Percentiles rank a stretch among this genome's conserved stretches.
Evolutionary conservation across 2,888 invertebrate genomes (phyloP).

Genomic region (Augochlorella aurata): DNA sequence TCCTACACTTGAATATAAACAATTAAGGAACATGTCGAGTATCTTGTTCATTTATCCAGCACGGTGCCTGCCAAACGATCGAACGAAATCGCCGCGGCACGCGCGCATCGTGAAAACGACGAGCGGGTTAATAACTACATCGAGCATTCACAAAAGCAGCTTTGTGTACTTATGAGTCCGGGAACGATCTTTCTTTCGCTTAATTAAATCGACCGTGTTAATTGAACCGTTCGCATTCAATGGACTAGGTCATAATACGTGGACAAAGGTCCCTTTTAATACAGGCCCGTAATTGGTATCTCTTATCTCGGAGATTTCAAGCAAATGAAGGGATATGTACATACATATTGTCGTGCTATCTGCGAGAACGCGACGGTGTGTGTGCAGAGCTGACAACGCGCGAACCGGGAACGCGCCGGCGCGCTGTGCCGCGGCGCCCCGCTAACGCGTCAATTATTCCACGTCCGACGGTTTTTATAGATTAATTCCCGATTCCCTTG

Average conservation of each 20-base stretch:
- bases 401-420: neutral
- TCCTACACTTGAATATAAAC: too few species aligned
- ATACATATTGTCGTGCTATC: slow-evolving; percentile 3
- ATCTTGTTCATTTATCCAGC: too few species aligned
- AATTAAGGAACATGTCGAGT: too few species aligned
- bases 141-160: neutral
- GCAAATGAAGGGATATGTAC: slow-evolving; percentile 3
- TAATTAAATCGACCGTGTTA: slow-evolving; percentile 21
- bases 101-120: neutral
- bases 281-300: slow-evolving; percentile 6
- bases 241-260: neutral
- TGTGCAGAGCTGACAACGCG: too few species aligned
- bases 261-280: slow-evolving; percentile 7
- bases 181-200: slow-evolving; percentile 12
- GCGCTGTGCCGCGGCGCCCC: neutral
- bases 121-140: neutral
- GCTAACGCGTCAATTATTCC: slow-evolving; percentile 13
- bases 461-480: neutral
- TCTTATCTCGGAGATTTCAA: slow-evolving; percentile 10
- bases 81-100: neutral
- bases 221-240: neutral
- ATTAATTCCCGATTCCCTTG: slow-evolving; percentile 26
- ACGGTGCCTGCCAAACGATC: neutral
- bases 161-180: neutral
- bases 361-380: neutral